Conservation (phyloP, 2,888 invertebrate species). For the Priocnemis perturbator region DNA sequence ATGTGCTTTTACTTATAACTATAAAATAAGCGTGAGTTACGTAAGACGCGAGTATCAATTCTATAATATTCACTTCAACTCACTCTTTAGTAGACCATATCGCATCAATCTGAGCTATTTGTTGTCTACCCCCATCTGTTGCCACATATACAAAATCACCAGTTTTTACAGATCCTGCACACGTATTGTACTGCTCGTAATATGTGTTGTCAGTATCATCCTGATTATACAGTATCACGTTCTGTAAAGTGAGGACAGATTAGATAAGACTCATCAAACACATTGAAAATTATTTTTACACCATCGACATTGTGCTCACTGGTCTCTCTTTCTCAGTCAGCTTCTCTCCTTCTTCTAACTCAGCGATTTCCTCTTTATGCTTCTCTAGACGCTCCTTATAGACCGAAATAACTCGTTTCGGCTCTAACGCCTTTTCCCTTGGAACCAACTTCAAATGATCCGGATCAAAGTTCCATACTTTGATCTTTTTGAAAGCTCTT, state of each 20-base stretch:
- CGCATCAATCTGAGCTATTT: conserved; percentile 94
- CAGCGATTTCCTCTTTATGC: conserved; percentile 91
- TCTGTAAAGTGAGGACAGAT: conserved; percentile 76
- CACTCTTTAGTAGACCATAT: conserved; percentile 96
- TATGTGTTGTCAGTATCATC: conserved; percentile 88
- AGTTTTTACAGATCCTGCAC: conserved; percentile 88
- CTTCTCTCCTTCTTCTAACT: conserved; percentile 88
- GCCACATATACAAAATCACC: conserved; percentile 98
- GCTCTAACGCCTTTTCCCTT: conserved; percentile 86
- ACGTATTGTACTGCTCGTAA: conserved; percentile 95
- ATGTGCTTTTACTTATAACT: no score
- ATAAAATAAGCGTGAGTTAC: neutral
- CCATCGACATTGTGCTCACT: conserved; percentile 76
- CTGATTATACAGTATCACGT: conserved; percentile 85
- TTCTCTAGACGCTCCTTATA: conserved; percentile 94
- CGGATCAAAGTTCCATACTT: conserved; percentile 83
- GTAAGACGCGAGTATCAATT: neutral
- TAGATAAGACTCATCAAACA: conserved; percentile 5
- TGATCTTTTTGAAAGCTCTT: conserved; percentile 95
- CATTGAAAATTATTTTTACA: conserved; percentile 4
- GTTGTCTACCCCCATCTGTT: conserved; percentile 91
- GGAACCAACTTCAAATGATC: conserved; percentile 81
- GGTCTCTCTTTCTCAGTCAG: conserved; percentile 91
- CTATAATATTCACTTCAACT: conserved; percentile 69
- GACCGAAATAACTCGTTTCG: conserved; percentile 92